Percentiles rank a stretch among this genome's conserved stretches.
Evolutionary conservation across 2,888 invertebrate genomes (phyloP).

Genomic region (Idaea aversata): DNA sequence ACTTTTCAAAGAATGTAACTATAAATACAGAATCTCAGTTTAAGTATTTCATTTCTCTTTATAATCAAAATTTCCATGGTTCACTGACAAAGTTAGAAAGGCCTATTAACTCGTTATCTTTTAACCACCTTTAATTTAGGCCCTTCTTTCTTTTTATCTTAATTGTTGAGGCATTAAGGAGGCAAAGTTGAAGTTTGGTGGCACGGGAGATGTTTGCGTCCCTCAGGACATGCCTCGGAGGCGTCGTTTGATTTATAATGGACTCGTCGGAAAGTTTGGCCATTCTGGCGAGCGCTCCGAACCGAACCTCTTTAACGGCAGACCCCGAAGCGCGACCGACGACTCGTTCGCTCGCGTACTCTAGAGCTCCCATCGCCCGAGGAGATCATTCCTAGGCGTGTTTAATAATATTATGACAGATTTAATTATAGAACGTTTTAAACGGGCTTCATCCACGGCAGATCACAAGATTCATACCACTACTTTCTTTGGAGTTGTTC

Average conservation of each 20-base stretch:
- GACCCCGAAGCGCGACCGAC: conserved; percentile 37
- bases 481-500: conserved; percentile 53
- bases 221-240: conserved; percentile 78
- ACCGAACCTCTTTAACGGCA: conserved; percentile 76
- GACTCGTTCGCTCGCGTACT: background rate
- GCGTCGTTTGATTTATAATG: conserved; percentile 81
- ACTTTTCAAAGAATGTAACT: background rate
- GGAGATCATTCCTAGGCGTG: conserved; percentile 79
- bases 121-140: conserved; percentile 78
- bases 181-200: conserved; percentile 74
- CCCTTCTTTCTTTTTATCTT: conserved; percentile 79
- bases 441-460: conserved; percentile 55
- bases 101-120: conserved; percentile 79
- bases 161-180: conserved; percentile 78
- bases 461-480: conserved; percentile 43
- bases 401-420: conserved; percentile 80
- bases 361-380: conserved; percentile 58
- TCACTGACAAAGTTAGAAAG: conserved; percentile 57
- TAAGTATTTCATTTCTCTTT: conserved; percentile 5
- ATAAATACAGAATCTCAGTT: background rate
- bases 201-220: conserved; percentile 70
- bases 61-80: conserved; percentile 33
- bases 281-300: conserved; percentile 68
- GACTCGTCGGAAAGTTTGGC: conserved; percentile 79
- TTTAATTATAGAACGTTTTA: conserved; percentile 78